A percentile compares a stretch with the other conserved stretches of the same genome.
Conservation (phyloP, 2,113 vertebrate genomes). For the Heteronetta atricapilla region DNA sequence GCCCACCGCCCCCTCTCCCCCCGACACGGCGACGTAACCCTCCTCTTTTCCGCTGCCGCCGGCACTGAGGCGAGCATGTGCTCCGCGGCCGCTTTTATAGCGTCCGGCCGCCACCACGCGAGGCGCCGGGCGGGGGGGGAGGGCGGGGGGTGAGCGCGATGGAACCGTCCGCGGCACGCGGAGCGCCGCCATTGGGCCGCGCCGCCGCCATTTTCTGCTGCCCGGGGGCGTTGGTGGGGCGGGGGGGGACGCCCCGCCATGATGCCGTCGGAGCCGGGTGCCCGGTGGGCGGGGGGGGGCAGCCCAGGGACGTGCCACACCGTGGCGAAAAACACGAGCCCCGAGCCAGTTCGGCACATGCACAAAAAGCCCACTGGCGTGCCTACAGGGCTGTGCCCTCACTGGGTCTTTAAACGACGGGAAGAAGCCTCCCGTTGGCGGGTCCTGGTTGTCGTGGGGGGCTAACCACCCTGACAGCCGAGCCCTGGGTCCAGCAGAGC, state of each 20-base stretch:
- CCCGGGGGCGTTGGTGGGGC: not conserved
- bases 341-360: not conserved
- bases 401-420: too few relatives aligned
- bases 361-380: not conserved
- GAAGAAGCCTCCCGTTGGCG: too few relatives aligned
- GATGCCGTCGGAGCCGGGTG: not conserved
- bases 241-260: rapidly evolving
- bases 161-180: conserved; percentile 46
- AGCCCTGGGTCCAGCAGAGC: too few relatives aligned
- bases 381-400: too few relatives aligned
- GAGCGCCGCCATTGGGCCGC: conserved; percentile 20
- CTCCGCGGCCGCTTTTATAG: not conserved
- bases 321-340: not conserved
- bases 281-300: not conserved
- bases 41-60: not conserved
- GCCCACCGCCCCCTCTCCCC: not conserved
- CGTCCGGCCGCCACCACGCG: not conserved
- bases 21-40: rapidly evolving
- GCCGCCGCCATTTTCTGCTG: not conserved
- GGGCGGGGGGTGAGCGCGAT: not conserved
- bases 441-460: too few relatives aligned
- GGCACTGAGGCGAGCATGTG: conserved; percentile 25
- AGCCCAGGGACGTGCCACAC: not conserved
- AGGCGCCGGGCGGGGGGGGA: not conserved
- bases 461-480: too few relatives aligned